Conservation (phyloP, 1,140 invertebrate species). For the Drosophila obscura region DNA sequence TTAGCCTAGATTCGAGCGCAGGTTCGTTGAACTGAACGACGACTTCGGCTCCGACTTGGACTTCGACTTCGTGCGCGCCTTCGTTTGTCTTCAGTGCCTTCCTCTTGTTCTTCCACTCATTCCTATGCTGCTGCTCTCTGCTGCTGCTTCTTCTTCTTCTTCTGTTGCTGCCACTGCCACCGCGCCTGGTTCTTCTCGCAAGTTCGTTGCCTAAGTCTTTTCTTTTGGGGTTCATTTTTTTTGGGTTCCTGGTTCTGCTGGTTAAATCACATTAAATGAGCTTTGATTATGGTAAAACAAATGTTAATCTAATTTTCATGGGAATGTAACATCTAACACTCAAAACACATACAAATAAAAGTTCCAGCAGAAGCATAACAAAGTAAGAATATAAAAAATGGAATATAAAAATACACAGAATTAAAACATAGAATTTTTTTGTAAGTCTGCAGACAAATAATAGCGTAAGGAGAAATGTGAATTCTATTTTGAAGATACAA, state of each 20-base stretch:
- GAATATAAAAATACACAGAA: no score
- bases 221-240: conserved; percentile 40
- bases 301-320: no score
- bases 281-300: no score
- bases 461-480: no score
- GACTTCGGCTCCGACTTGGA: conserved; percentile 4
- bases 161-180: conserved; percentile 15
- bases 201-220: conserved; percentile 74
- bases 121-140: conserved; percentile 1
- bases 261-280: conserved; percentile 9
- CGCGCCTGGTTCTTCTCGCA: conserved; percentile 47
- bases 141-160: conserved; percentile 7
- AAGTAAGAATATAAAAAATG: no score
- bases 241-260: conserved; percentile 1
- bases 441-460: no score
- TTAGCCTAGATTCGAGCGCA: conserved; percentile 84
- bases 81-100: conserved; percentile 15
- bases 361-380: no score
- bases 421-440: no score
- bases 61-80: conserved; percentile 8
- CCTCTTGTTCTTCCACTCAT: conserved; percentile 10
- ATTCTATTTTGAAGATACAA: no score
- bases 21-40: conserved; percentile 79
- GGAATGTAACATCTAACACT: no score
- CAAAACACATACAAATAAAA: no score